Conservation (phyloP, 2,113 vertebrate genomes). For the Ursus arctos region DNA sequence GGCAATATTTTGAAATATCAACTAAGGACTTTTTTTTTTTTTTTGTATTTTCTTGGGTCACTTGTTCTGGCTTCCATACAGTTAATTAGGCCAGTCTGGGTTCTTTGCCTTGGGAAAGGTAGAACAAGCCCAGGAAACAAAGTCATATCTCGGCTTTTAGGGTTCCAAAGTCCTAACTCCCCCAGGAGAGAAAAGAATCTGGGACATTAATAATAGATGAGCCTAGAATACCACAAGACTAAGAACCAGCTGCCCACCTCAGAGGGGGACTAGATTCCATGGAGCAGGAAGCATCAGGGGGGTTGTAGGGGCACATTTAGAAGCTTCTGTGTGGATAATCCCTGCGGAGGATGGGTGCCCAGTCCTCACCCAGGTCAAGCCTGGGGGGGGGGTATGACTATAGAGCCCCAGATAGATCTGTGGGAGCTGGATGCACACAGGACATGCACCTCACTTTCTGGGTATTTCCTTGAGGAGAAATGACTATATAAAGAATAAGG, state of each 20-base stretch:
- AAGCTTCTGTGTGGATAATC: not conserved
- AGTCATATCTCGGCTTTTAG: not conserved
- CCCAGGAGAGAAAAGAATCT: not conserved
- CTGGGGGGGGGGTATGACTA: not conserved
- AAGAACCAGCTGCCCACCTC: not conserved
- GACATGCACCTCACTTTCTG: not conserved
- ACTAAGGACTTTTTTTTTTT: not conserved
- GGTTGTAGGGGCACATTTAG: not conserved
- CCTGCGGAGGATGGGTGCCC: not conserved
- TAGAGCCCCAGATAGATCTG: not conserved
- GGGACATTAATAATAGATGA: not conserved
- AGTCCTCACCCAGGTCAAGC: not conserved
- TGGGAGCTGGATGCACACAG: not conserved
- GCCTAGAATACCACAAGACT: not conserved
- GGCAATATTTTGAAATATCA: not conserved
- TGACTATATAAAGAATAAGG: not conserved
- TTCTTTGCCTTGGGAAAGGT: not conserved
- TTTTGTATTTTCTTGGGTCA: not conserved
- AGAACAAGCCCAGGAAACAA: not conserved
- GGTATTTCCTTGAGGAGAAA: not conserved
- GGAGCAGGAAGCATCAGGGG: not conserved
- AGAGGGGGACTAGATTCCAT: not conserved
- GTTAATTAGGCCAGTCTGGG: not conserved
- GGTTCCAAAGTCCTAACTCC: not conserved
- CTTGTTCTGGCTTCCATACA: slow-evolving; percentile 4